Evolutionary conservation across 2,888 invertebrate species (phyloP).

Genomic region (Dorcus parallelipipedus): DNA sequence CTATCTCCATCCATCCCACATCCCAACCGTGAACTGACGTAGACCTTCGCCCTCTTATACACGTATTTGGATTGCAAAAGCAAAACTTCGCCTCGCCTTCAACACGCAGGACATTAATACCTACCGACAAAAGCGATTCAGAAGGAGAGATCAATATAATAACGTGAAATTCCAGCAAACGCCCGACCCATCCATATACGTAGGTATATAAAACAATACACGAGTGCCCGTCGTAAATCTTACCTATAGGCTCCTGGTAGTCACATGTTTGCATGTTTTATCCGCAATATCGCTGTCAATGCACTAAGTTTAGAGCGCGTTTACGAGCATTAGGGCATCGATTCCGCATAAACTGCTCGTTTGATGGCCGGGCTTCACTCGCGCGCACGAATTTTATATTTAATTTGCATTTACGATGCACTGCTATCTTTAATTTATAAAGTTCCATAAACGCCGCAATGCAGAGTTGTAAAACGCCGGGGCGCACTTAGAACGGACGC

Average conservation of each 20-base stretch:
- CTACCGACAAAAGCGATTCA: too few relatives aligned
- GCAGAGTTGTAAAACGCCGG: conserved; percentile 13
- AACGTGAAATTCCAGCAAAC: too few relatives aligned
- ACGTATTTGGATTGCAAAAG: too few relatives aligned
- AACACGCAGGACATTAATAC: too few relatives aligned
- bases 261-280: conserved; percentile 6
- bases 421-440: conserved; percentile 23
- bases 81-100: too few relatives aligned
- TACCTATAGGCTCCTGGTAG: not conserved
- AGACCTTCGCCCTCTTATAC: too few relatives aligned
- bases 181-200: not conserved
- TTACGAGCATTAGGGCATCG: conserved; percentile 27
- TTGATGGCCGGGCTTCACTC: conserved; percentile 19
- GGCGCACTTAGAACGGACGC: too few relatives aligned
- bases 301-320: conserved; percentile 18
- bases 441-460: conserved; percentile 24
- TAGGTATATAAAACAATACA: not conserved
- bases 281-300: conserved; percentile 14
- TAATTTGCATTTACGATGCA: conserved; percentile 29
- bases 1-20: too few relatives aligned
- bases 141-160: too few relatives aligned
- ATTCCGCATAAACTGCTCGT: conserved; percentile 29
- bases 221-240: not conserved
- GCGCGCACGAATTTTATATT: conserved; percentile 27
- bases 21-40: too few relatives aligned